These are phyloP conservation scores for Cecidostiba fungosa DNA, from an alignment of 2,888 invertebrate species.

Conservation along the genomic window DNA sequence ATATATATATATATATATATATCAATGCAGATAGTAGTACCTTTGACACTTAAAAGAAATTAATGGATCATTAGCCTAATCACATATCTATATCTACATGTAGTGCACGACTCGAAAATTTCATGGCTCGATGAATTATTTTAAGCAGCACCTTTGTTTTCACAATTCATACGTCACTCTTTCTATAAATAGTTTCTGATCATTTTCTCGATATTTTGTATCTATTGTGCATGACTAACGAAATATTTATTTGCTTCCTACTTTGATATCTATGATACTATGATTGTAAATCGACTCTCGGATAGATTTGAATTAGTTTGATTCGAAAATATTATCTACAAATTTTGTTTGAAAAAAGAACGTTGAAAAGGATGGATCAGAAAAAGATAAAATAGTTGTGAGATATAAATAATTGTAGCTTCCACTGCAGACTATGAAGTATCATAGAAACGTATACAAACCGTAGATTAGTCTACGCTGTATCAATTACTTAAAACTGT, in stretches of 20 bases:
- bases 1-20: background rate
- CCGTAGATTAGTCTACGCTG: background rate
- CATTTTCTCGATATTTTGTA: conserved; percentile 30
- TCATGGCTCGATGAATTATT: conserved; percentile 43
- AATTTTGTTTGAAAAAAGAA: no score
- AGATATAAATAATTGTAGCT: background rate
- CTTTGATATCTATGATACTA: no score
- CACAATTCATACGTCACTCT: conserved; percentile 29
- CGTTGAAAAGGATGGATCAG: background rate
- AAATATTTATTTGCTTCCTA: conserved; percentile 44
- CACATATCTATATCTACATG: conserved; percentile 11
- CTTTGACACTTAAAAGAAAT: background rate
- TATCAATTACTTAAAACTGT: background rate
- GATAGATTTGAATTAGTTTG: no score
- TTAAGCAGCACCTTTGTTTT: conserved; percentile 44
- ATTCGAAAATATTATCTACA: no score
- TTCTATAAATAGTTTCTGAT: conserved; percentile 20
- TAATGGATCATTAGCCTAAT: conserved; percentile 14
- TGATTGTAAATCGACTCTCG: background rate
- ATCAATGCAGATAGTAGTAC: conserved; percentile 10
- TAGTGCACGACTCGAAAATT: conserved; percentile 48
- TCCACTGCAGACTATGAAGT: background rate
- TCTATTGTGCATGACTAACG: conserved; percentile 39
- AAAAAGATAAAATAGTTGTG: background rate
- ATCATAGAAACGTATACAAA: background rate